phyloP scores from a whole-genome alignment of 2,113 vertebrate species.

The Hippopotamus amphibius region DNA sequence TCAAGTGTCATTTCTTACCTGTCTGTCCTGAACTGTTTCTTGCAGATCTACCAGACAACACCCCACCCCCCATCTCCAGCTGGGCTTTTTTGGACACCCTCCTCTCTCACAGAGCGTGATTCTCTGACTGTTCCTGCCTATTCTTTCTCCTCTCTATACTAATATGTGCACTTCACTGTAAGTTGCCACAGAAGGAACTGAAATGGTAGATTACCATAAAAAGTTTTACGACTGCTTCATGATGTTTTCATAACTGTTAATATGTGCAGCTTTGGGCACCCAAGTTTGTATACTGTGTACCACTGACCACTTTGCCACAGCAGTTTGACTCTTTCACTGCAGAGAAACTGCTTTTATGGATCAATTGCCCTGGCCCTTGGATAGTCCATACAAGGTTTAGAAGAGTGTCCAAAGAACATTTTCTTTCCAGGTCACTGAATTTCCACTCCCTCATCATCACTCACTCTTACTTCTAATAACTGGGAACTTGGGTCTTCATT shows the following conservation, averaged over 20 bases:
- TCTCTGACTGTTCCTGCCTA: background rate
- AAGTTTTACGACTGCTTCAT: background rate
- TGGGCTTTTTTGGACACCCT: background rate
- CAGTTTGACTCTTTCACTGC: background rate
- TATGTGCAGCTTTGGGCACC: background rate
- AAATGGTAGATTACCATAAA: background rate
- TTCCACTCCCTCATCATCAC: background rate
- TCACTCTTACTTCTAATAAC: background rate
- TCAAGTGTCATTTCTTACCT: background rate
- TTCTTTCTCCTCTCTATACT: background rate
- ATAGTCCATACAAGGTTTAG: background rate
- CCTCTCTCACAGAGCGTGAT: background rate
- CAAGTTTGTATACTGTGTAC: background rate
- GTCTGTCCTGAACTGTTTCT: background rate
- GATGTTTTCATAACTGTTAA: background rate
- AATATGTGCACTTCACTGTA: accelerated
- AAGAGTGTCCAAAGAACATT: background rate
- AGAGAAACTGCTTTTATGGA: background rate
- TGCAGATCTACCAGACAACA: background rate
- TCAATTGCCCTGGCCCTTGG: background rate
- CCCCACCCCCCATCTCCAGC: no score
- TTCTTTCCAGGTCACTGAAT: background rate
- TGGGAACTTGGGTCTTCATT: background rate
- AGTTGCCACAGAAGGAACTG: background rate
- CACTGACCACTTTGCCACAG: background rate